Conservation (phyloP, 2,113 vertebrate genomes). For the Myiozetetes cayanensis region DNA sequence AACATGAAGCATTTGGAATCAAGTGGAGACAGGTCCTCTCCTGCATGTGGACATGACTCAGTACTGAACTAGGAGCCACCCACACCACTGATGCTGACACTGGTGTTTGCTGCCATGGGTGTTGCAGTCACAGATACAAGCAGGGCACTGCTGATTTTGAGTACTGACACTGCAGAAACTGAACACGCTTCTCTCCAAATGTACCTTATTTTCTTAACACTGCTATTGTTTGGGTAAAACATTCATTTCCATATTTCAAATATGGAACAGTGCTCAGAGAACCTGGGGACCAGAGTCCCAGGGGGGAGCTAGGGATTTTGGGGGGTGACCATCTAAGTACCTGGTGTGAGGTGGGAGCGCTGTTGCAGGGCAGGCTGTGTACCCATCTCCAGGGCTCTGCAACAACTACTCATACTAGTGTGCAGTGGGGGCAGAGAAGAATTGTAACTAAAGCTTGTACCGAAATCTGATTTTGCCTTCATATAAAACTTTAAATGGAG, state of each 20-base stretch:
- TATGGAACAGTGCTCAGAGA: not conserved
- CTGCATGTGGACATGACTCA: not conserved
- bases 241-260: not conserved
- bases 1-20: not conserved
- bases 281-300: fast-evolving
- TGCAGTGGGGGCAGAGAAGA: not conserved
- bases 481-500: not conserved
- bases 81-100: not conserved
- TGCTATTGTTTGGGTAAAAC: not conserved
- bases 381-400: not conserved
- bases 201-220: not conserved
- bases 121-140: not conserved
- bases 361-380: not conserved
- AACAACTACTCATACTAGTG: not conserved
- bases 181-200: not conserved
- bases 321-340: fast-evolving
- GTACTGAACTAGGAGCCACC: not conserved
- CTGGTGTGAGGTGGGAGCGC: not conserved
- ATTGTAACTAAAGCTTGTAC: not conserved
- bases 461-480: not conserved
- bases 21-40: not conserved
- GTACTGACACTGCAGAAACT: not conserved
- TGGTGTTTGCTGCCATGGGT: fast-evolving
- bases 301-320: not conserved
- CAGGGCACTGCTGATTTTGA: not conserved